Percentiles rank a stretch among this genome's conserved stretches.
Conservation (phyloP, 2,113 vertebrate genomes). For the Malaclemys terrapin region DNA sequence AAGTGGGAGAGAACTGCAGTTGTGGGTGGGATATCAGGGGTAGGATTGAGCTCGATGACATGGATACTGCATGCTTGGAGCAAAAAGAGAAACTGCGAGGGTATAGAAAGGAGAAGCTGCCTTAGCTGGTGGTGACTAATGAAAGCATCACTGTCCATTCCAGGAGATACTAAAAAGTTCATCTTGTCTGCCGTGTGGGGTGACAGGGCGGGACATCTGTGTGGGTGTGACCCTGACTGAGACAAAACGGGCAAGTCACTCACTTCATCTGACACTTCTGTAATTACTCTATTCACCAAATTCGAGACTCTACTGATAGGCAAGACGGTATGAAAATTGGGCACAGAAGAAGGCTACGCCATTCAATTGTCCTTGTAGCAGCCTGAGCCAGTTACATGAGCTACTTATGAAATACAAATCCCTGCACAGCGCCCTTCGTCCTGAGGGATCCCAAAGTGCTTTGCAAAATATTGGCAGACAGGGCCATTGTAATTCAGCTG, state of each 20-base stretch:
- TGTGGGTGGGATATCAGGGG: too few relatives aligned
- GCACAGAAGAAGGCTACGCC: background rate
- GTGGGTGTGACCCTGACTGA: background rate
- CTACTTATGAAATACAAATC: background rate
- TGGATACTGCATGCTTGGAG: background rate
- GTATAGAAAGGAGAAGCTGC: background rate
- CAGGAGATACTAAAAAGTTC: background rate
- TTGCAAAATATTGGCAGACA: background rate
- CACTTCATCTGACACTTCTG: background rate
- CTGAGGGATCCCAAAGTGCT: background rate
- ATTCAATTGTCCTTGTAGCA: background rate
- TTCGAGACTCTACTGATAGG: background rate
- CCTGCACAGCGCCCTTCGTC: background rate
- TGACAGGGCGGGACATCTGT: background rate
- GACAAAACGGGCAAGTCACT: background rate
- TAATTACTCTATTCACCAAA: background rate
- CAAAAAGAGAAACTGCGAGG: background rate
- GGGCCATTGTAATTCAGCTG: background rate
- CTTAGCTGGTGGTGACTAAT: background rate
- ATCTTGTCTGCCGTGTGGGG: background rate
- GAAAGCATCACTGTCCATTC: background rate
- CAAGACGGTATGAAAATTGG: background rate
- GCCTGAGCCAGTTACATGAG: background rate
- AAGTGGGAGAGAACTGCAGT: background rate
- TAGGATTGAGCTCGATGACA: background rate